phyloP scores from a whole-genome alignment of 2,113 vertebrate species.

The Sinosuthora webbiana region DNA sequence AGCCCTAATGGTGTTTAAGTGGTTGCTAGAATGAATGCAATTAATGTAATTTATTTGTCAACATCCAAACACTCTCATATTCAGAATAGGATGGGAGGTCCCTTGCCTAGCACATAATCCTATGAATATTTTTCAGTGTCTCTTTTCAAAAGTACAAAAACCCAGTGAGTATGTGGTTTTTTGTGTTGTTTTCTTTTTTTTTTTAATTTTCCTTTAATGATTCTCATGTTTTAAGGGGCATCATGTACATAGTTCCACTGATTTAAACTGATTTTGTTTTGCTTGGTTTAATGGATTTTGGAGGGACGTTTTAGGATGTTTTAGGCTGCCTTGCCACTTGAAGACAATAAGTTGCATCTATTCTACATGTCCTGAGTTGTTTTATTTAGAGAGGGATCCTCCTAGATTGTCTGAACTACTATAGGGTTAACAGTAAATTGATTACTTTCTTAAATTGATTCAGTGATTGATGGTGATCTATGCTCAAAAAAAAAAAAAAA shows the following conservation, averaged over 20 bases:
- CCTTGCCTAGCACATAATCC: background rate
- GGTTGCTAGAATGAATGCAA: conserved; percentile 51
- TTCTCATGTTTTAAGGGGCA: background rate
- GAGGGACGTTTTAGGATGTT: background rate
- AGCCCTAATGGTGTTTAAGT: conserved; percentile 57
- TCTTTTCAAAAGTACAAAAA: background rate
- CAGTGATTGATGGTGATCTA: background rate
- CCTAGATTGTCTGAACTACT: background rate
- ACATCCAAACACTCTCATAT: conserved; percentile 35
- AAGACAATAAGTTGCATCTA: background rate
- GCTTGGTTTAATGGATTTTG: background rate
- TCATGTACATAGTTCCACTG: background rate
- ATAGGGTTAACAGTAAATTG: background rate
- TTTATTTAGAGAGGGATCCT: background rate
- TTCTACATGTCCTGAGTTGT: background rate
- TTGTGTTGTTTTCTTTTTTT: background rate
- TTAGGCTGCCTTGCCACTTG: background rate
- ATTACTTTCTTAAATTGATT: background rate
- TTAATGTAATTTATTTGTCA: conserved; percentile 60
- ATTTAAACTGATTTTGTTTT: background rate
- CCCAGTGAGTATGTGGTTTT: rapidly evolving
- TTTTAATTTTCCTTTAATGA: background rate
- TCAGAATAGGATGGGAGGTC: conserved; percentile 3
- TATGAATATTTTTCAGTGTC: background rate
- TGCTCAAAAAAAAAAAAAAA: background rate